These are phyloP conservation scores for Erannis defoliaria DNA, from an alignment of 2,888 invertebrate species.

Conservation along the genomic window DNA sequence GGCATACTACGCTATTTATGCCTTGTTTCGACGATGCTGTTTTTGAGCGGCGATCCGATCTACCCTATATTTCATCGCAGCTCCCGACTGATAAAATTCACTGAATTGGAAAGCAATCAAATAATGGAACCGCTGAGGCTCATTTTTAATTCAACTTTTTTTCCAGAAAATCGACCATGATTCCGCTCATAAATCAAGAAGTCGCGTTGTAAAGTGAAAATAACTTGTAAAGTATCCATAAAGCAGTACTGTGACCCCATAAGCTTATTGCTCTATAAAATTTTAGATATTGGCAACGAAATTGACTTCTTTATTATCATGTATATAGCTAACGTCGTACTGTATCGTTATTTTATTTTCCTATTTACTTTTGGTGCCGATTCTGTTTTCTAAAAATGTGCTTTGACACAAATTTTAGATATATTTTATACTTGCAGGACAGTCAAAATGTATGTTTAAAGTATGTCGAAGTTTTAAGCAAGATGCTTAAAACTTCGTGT, in stretches of 20 bases:
- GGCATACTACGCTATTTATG: too few species aligned
- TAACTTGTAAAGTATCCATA: constrained; percentile 35
- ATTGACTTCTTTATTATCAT: constrained; percentile 36
- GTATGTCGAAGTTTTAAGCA: too few species aligned
- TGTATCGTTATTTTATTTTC: constrained; percentile 28
- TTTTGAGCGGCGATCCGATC: too few species aligned
- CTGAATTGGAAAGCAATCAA: constrained; percentile 22
- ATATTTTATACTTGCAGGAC: too few species aligned
- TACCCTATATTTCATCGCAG: too few species aligned
- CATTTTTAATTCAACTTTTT: constrained; percentile 11
- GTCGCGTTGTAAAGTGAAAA: constrained; percentile 34
- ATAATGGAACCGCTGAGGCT: constrained; percentile 14
- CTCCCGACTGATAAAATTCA: constrained; percentile 28
- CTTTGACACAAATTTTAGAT: constrained; percentile 1
- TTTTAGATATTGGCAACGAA: constrained; percentile 31
- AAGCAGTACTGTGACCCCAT: constrained; percentile 32
- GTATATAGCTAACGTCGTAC: constrained; percentile 21
- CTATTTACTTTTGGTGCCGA: constrained; percentile 7
- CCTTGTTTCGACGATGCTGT: too few species aligned
- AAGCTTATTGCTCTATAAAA: constrained; percentile 36
- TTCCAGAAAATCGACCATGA: constrained; percentile 8
- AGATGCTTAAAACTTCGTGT: too few species aligned
- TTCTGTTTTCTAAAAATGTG: too few species aligned
- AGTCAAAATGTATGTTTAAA: too few species aligned
- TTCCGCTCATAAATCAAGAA: constrained; percentile 21